phyloP scores from a whole-genome alignment of 23 tunicate species.

The Clavelina lepadiformis region DNA sequence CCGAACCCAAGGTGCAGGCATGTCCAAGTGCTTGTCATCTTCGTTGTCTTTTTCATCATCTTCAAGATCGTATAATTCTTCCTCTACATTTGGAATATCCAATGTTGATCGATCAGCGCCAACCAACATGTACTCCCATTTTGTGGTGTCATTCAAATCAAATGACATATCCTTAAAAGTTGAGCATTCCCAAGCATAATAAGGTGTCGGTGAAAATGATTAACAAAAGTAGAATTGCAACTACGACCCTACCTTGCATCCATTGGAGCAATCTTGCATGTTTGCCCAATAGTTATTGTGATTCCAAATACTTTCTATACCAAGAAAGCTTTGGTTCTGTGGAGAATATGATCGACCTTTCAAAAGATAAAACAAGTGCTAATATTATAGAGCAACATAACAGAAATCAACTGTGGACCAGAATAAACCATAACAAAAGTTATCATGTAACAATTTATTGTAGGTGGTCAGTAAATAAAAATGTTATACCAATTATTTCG shows the following conservation, averaged over 20 bases:
- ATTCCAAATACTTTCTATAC: constrained; percentile 97
- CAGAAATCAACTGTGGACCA: too few species aligned
- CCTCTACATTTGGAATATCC: constrained; percentile 82
- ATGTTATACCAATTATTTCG: too few species aligned
- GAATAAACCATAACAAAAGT: too few species aligned
- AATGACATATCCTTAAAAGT: constrained; percentile 64
- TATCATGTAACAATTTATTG: too few species aligned
- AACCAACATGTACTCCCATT: constrained; percentile 81
- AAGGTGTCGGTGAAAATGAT: not conserved
- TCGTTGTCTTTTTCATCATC: constrained; percentile 70
- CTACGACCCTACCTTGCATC: constrained; percentile 42
- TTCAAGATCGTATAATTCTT: constrained; percentile 80
- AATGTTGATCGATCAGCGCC: constrained; percentile 47
- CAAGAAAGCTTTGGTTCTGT: constrained; percentile 62
- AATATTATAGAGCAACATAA: too few species aligned
- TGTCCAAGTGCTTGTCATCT: constrained; percentile 88
- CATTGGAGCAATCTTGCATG: constrained; percentile 92
- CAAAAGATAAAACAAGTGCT: not conserved
- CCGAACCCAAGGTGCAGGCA: constrained; percentile 82
- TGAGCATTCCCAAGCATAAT: not conserved
- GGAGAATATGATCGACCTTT: constrained; percentile 56
- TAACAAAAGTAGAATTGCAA: not conserved
- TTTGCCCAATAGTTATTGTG: constrained; percentile 79
- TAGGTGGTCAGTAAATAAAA: too few species aligned
- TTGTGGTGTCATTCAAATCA: constrained; percentile 68